Evolutionary conservation across 2,888 invertebrate species (phyloP).

Genomic region (Morinoia aosen): DNA sequence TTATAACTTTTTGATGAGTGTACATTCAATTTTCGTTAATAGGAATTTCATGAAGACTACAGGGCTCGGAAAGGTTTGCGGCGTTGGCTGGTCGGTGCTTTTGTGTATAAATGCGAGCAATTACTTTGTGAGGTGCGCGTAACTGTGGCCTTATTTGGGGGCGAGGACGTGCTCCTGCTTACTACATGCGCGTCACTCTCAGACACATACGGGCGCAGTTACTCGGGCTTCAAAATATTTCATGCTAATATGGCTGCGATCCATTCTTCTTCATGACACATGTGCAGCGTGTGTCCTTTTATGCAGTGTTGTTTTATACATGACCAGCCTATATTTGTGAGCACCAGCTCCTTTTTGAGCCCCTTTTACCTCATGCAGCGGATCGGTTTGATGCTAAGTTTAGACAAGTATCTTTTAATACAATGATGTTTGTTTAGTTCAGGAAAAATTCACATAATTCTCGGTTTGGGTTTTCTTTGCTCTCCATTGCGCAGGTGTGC

Average conservation of each 20-base stretch:
- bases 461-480: too few species aligned
- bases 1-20: neutral
- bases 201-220: neutral
- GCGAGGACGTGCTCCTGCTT: neutral
- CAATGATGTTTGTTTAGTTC: too few species aligned
- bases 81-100: neutral
- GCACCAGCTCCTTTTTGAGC: too few species aligned
- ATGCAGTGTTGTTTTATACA: neutral
- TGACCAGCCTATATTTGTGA: neutral
- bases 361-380: too few species aligned
- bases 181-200: neutral
- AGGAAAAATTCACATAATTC: too few species aligned
- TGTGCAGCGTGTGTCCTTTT: neutral
- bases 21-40: slow-evolving; percentile 9
- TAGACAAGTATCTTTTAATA: too few species aligned
- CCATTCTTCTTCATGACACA: neutral
- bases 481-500: too few species aligned
- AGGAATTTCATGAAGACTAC: neutral
- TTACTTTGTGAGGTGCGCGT: neutral
- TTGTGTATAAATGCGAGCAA: neutral
- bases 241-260: neutral
- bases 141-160: neutral
- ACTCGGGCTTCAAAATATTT: neutral
- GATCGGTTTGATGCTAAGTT: too few species aligned
- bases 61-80: neutral